phyloP scores from a whole-genome alignment of 2,797 vertebrate genomes.

The Lagodon rhomboides region DNA sequence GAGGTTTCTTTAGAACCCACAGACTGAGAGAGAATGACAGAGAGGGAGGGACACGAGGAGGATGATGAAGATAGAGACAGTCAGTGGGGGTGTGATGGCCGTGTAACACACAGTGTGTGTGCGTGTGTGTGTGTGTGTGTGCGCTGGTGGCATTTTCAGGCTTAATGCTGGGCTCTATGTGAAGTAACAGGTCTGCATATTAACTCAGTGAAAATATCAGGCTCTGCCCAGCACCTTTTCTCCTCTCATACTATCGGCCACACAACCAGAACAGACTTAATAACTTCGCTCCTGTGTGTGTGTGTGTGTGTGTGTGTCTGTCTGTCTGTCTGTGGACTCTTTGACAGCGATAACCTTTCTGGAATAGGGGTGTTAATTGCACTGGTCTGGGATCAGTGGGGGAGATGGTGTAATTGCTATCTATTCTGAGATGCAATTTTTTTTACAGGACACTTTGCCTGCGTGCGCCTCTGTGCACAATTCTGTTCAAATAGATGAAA shows the following conservation, averaged over 20 bases:
- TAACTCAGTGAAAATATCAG: conserved; percentile 76
- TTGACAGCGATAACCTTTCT: conserved; percentile 84
- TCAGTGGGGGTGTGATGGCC: conserved; percentile 25
- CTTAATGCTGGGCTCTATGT: conserved; percentile 58
- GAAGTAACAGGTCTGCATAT: conserved; percentile 77
- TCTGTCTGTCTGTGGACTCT: conserved; percentile 48
- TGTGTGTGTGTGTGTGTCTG: conserved; percentile 47
- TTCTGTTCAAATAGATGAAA: conserved; percentile 25
- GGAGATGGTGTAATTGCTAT: conserved; percentile 72
- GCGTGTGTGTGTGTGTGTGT: conserved; percentile 22
- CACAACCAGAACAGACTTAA: conserved; percentile 70
- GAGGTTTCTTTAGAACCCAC: conserved; percentile 53
- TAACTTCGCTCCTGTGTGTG: conserved; percentile 57
- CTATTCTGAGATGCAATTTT: conserved; percentile 65
- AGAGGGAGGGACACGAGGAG: conserved; percentile 1
- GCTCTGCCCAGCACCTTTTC: conserved; percentile 66
- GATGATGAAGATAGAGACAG: conserved; percentile 46
- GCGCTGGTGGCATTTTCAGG: conserved; percentile 63
- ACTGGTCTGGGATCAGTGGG: conserved; percentile 74
- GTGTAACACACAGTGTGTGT: conserved; percentile 8
- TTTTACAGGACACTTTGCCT: conserved; percentile 38
- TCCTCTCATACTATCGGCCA: conserved; percentile 64
- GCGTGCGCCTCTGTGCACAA: conserved; percentile 11
- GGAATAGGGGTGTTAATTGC: conserved; percentile 82
- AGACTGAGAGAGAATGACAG: conserved; percentile 28